Percentiles rank a stretch among this genome's conserved stretches.
These are phyloP conservation scores for Microplitis manilae DNA, from an alignment of 2,888 invertebrate genomes.

Conservation along the genomic window DNA sequence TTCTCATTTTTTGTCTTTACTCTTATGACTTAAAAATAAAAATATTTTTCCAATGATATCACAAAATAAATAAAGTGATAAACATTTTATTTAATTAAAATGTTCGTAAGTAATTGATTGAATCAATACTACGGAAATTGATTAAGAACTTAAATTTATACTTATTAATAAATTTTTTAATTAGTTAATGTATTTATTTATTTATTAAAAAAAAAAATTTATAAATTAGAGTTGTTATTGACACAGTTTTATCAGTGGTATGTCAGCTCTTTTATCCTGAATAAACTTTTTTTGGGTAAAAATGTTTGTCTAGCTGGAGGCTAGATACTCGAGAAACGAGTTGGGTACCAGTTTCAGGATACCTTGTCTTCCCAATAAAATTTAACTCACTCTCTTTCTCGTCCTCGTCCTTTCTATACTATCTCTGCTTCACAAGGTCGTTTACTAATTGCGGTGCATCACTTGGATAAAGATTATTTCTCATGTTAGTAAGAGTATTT, in stretches of 20 bases:
- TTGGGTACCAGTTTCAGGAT: conserved; percentile 1
- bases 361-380: background rate
- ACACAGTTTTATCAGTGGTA: background rate
- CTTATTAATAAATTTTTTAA: background rate
- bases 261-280: background rate
- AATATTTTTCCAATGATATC: too few relatives aligned
- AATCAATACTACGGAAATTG: background rate
- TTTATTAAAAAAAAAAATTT: conserved; percentile 1
- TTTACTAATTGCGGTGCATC: background rate
- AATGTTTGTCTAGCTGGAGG: background rate
- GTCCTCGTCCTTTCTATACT: background rate
- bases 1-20: too few relatives aligned
- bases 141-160: background rate
- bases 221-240: background rate
- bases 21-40: too few relatives aligned
- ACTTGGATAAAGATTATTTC: background rate
- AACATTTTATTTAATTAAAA: background rate
- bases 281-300: background rate
- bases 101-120: background rate
- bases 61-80: too few relatives aligned
- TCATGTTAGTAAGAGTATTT: background rate
- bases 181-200: background rate
- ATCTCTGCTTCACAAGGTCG: background rate
- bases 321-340: background rate
- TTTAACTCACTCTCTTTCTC: background rate